Percentiles rank a stretch among this genome's conserved stretches.
Evolutionary conservation across 2,888 invertebrate genomes (phyloP).

Genomic region (Spialia ferax): DNA sequence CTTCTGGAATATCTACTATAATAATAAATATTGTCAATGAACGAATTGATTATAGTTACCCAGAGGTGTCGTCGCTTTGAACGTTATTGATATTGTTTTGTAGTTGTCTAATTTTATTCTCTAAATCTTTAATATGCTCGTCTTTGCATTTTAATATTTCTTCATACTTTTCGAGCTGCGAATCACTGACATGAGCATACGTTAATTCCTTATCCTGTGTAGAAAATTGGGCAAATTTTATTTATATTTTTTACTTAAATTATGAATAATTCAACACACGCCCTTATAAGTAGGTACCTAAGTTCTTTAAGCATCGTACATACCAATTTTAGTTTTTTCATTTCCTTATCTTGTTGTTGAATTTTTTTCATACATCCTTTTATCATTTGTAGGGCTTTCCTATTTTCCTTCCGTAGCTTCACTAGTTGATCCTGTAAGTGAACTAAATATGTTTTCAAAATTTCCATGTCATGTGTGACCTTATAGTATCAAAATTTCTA

Average conservation of each 20-base stretch:
- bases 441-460: background rate
- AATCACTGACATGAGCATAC: constrained; percentile 75
- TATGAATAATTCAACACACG: no score
- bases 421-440: constrained; percentile 73
- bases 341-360: constrained; percentile 82
- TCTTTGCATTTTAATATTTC: constrained; percentile 84
- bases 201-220: constrained; percentile 72
- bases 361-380: constrained; percentile 86
- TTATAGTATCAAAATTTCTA: no score
- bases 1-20: background rate
- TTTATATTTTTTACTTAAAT: background rate
- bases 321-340: constrained; percentile 78
- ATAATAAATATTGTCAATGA: background rate
- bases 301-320: no score
- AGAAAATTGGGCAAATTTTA: background rate
- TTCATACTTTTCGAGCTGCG: constrained; percentile 78
- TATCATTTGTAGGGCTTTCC: constrained; percentile 86
- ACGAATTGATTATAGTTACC: constrained; percentile 59
- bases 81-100: constrained; percentile 69
- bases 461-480: no score
- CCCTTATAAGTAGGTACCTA: no score
- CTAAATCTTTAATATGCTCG: constrained; percentile 83
- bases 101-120: constrained; percentile 73
- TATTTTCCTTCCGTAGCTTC: constrained; percentile 82
- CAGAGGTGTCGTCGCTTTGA: constrained; percentile 63